Evolutionary conservation across 2,113 vertebrate genomes (phyloP).

Genomic region (Spea multiplicata): DNA sequence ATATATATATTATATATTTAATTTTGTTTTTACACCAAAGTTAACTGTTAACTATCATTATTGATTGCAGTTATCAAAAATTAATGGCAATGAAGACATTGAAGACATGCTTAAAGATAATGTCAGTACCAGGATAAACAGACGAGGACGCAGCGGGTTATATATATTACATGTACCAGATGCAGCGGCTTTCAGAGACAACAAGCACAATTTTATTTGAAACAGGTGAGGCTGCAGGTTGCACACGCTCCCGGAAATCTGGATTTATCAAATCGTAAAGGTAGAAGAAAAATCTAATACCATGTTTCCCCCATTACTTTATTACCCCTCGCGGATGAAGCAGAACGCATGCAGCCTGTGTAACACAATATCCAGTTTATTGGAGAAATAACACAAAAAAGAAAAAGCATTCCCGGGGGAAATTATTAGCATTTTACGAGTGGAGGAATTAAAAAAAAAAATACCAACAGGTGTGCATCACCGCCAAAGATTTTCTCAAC

Average conservation of each 20-base stretch:
- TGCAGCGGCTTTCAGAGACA: background rate
- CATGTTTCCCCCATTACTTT: background rate
- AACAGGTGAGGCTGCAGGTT: background rate
- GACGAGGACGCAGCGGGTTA: background rate
- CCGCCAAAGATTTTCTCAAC: too few species aligned
- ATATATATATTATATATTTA: too few species aligned
- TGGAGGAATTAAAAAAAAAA: too few species aligned
- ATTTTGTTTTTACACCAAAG: too few species aligned
- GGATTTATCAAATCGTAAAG: background rate
- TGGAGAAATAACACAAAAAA: too few species aligned
- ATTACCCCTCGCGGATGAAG: background rate
- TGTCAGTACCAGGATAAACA: background rate
- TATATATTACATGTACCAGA: background rate
- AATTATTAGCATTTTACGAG: too few species aligned
- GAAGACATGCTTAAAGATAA: background rate
- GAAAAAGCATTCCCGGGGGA: too few species aligned
- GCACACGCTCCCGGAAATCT: background rate
- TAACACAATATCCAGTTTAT: too few species aligned
- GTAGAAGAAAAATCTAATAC: background rate
- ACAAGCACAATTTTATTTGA: background rate
- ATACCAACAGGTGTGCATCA: too few species aligned
- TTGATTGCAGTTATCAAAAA: too few species aligned
- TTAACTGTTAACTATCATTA: too few species aligned
- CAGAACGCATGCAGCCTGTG: background rate
- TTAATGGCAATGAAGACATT: background rate